Evolutionary conservation across 1,140 invertebrate genomes (phyloP).

Genomic region (Portunus trituberculatus): DNA sequence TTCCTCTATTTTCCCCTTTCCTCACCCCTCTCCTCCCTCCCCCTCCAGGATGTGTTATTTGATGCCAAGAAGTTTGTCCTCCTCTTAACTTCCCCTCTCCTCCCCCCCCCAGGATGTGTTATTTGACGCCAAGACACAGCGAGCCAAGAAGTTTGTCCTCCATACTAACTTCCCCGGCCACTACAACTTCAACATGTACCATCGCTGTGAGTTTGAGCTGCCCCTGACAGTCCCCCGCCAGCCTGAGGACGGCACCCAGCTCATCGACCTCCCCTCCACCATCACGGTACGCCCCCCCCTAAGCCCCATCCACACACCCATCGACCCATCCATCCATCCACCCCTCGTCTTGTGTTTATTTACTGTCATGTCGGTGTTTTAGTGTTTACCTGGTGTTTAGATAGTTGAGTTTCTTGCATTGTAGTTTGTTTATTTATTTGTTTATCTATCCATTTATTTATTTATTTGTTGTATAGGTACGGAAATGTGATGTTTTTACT

Average conservation of each 20-base stretch:
- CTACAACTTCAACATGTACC: constrained; percentile 99
- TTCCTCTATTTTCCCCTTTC: not conserved
- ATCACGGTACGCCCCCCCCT: constrained; percentile 82
- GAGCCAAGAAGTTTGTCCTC: constrained; percentile 97
- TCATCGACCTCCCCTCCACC: constrained; percentile 84
- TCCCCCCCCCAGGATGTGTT: constrained; percentile 90
- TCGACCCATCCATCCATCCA: too few relatives aligned
- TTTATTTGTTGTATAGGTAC: too few relatives aligned
- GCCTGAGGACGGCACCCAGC: constrained; percentile 81
- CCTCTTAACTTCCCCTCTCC: constrained; percentile 90
- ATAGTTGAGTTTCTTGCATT: too few relatives aligned
- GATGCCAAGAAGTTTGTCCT: constrained; percentile 98
- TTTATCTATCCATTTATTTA: too few relatives aligned
- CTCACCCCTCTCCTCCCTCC: constrained; percentile 13
- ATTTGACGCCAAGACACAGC: constrained; percentile 96
- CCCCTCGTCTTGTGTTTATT: too few relatives aligned
- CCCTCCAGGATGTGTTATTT: constrained; percentile 93
- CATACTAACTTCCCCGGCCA: constrained; percentile 99
- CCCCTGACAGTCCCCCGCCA: constrained; percentile 82
- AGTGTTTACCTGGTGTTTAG: too few relatives aligned
- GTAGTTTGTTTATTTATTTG: too few relatives aligned
- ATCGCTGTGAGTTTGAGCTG: constrained; percentile 93
- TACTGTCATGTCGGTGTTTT: too few relatives aligned
- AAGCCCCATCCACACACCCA: too few relatives aligned
- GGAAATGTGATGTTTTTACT: too few relatives aligned